phyloP scores from a whole-genome alignment of 2,113 vertebrate species.

The Gulo gulo region DNA sequence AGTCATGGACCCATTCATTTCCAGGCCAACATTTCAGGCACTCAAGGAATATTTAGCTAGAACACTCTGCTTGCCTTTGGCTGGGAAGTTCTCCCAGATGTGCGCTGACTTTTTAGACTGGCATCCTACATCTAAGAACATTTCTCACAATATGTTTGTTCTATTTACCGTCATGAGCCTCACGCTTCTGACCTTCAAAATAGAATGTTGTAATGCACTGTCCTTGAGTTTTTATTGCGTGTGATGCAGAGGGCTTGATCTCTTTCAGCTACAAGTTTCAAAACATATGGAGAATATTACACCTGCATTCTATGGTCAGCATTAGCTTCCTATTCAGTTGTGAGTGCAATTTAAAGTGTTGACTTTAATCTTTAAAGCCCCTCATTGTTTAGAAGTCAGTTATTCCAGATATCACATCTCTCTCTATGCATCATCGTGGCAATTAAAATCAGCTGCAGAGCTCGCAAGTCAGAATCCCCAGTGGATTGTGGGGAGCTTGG shows the following conservation, averaged over 20 bases:
- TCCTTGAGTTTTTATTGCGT: conserved; percentile 35
- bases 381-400: conserved; percentile 62
- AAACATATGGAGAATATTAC: conserved; percentile 66
- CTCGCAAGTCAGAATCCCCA: background rate
- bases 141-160: background rate
- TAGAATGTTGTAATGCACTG: background rate
- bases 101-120: background rate
- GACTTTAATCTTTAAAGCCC: conserved; percentile 75
- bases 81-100: background rate
- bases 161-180: background rate
- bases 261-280: conserved; percentile 16
- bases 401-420: conserved; percentile 60
- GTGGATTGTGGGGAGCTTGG: conserved; percentile 37
- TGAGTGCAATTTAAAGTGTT: conserved; percentile 61
- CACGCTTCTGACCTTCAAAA: background rate
- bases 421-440: conserved; percentile 58
- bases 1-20: background rate
- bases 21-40: background rate
- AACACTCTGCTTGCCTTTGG: background rate
- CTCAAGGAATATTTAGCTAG: background rate
- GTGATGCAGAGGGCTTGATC: background rate
- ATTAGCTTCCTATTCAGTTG: conserved; percentile 48
- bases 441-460: conserved; percentile 68
- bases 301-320: conserved; percentile 46
- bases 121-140: background rate